Conservation (phyloP, 2,888 invertebrate genomes). For the Drosophila diplacantha region DNA sequence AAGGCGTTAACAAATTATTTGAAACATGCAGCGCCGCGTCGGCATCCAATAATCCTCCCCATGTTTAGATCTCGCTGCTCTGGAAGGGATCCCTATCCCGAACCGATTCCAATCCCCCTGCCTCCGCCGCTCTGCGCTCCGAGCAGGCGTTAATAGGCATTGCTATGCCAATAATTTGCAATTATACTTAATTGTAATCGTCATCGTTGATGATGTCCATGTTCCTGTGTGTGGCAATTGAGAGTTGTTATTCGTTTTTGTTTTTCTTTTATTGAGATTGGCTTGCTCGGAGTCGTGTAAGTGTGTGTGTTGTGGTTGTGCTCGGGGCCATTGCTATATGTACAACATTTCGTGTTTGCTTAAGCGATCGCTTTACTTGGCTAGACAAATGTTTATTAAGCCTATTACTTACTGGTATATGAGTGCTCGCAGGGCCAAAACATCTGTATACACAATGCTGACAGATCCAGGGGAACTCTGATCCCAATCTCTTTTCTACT, state of each 20-base stretch:
- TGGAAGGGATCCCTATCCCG: neutral
- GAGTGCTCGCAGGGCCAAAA: slow-evolving; percentile 22
- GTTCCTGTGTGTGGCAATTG: slow-evolving; percentile 41
- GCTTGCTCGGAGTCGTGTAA: slow-evolving; percentile 46
- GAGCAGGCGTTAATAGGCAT: slow-evolving; percentile 68
- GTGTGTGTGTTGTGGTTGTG: slow-evolving; percentile 27
- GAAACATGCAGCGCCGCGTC: slow-evolving; percentile 64
- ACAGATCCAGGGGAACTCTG: slow-evolving; percentile 5
- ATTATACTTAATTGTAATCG: slow-evolving; percentile 67
- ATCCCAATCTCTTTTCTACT: neutral
- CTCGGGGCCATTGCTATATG: slow-evolving; percentile 40
- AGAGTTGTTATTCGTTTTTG: slow-evolving; percentile 32
- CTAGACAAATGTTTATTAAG: slow-evolving; percentile 58
- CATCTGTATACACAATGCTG: slow-evolving; percentile 27
- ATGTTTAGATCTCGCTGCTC: neutral
- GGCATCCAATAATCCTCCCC: slow-evolving; percentile 59
- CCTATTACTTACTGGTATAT: slow-evolving; percentile 39
- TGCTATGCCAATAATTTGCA: slow-evolving; percentile 70
- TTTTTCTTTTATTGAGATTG: slow-evolving; percentile 44
- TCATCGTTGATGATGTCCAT: slow-evolving; percentile 45
- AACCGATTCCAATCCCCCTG: neutral
- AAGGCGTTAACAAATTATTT: slow-evolving; percentile 67
- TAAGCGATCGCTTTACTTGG: slow-evolving; percentile 64
- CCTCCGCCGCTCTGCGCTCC: slow-evolving; percentile 1
- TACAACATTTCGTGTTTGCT: slow-evolving; percentile 52